These are phyloP conservation scores for Brachionus manjavacas DNA, from an alignment of 1,140 invertebrate species.

Conservation along the genomic window DNA sequence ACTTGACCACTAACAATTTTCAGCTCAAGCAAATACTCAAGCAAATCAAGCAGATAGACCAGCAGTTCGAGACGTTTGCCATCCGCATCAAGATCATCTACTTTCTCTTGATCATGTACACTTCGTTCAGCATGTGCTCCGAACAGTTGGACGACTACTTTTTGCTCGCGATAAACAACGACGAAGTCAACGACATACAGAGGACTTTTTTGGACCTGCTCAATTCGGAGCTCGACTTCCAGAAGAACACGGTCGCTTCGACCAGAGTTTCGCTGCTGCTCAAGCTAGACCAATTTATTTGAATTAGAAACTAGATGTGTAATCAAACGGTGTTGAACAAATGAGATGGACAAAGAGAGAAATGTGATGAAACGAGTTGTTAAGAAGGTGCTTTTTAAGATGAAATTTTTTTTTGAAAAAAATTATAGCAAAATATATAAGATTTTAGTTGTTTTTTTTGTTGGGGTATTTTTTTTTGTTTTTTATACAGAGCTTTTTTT, in stretches of 20 bases:
- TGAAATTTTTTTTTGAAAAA: background rate
- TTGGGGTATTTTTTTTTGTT: background rate
- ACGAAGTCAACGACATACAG: slow-evolving; percentile 11
- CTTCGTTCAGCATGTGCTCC: slow-evolving; percentile 17
- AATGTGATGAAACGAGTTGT: background rate
- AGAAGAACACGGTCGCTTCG: slow-evolving; percentile 13
- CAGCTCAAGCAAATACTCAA: slow-evolving; percentile 29
- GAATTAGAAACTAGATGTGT: background rate
- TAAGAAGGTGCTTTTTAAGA: background rate
- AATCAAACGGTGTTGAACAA: background rate
- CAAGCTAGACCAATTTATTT: slow-evolving; percentile 37
- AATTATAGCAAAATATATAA: slow-evolving; percentile 18
- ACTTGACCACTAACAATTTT: background rate
- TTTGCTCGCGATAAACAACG: slow-evolving; percentile 6
- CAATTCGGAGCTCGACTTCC: slow-evolving; percentile 37
- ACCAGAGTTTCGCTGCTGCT: slow-evolving; percentile 2
- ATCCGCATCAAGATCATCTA: slow-evolving; percentile 35
- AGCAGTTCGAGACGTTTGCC: slow-evolving; percentile 35
- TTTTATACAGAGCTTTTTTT: background rate
- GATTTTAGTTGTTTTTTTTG: background rate
- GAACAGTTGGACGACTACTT: slow-evolving; percentile 3
- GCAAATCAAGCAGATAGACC: slow-evolving; percentile 22
- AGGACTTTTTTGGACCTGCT: slow-evolving; percentile 22
- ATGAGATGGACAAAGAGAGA: background rate
- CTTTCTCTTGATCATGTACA: slow-evolving; percentile 30